phyloP scores from a whole-genome alignment of 1,140 invertebrate species.

The Drosophila nikananu region DNA sequence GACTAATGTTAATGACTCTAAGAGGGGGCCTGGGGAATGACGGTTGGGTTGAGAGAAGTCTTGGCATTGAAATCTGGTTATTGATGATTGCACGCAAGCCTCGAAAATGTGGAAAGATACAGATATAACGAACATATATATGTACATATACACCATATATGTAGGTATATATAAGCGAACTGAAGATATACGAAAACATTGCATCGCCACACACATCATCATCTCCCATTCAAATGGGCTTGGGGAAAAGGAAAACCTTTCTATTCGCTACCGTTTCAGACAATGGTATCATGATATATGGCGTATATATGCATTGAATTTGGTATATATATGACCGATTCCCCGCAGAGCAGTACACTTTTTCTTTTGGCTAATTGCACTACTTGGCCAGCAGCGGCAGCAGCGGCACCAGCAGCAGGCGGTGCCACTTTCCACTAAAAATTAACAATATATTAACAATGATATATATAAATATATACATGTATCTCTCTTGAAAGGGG shows the following conservation, averaged over 20 bases:
- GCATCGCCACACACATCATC: slow-evolving; percentile 25
- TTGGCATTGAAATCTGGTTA: slow-evolving; percentile 51
- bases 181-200: slow-evolving; percentile 29
- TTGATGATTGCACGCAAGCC: slow-evolving; percentile 51
- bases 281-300: slow-evolving; percentile 32
- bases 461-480: neutral
- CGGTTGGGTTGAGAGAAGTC: slow-evolving; percentile 26
- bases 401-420: slow-evolving; percentile 61
- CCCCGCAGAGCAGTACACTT: slow-evolving; percentile 53
- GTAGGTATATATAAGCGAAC: slow-evolving; percentile 2
- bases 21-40: slow-evolving; percentile 24
- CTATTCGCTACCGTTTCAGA: slow-evolving; percentile 50
- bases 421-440: slow-evolving; percentile 57
- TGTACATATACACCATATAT: neutral
- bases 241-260: slow-evolving; percentile 53
- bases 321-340: slow-evolving; percentile 16
- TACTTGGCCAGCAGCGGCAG: slow-evolving; percentile 67
- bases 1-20: slow-evolving; percentile 36
- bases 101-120: slow-evolving; percentile 19
- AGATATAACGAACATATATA: neutral
- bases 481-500: slow-evolving; percentile 1
- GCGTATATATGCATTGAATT: slow-evolving; percentile 7
- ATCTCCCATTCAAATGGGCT: slow-evolving; percentile 40
- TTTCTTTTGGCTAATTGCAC: slow-evolving; percentile 78
- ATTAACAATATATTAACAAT: slow-evolving; percentile 28